A percentile compares a stretch with the other conserved stretches of the same genome.
phyloP scores from a whole-genome alignment of 2,888 invertebrate genomes.

The Phengaris alcon region DNA sequence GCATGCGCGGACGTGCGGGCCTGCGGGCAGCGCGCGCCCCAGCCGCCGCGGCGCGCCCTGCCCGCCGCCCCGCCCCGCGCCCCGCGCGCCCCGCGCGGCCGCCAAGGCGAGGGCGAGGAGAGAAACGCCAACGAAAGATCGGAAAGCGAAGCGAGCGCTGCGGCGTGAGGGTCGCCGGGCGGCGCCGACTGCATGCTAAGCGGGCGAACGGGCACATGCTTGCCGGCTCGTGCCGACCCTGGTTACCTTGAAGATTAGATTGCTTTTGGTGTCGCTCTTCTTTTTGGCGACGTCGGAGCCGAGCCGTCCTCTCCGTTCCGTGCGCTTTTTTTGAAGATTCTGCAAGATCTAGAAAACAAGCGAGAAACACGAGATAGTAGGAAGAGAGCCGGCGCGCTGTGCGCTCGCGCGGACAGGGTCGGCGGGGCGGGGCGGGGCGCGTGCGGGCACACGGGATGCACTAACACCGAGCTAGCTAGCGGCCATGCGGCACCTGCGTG shows the following conservation, averaged over 20 bases:
- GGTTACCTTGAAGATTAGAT: conserved; percentile 99
- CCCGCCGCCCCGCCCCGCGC: conserved; percentile 51
- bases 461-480: conserved; percentile 68
- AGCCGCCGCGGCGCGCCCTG: conserved; percentile 56
- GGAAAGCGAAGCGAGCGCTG: conserved; percentile 75
- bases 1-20: conserved; percentile 62
- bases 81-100: conserved; percentile 56
- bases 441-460: conserved; percentile 55
- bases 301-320: conserved; percentile 97
- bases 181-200: conserved; percentile 76
- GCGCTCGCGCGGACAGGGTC: conserved; percentile 58
- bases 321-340: conserved; percentile 99
- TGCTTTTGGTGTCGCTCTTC: conserved; percentile 97
- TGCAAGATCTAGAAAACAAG: conserved; percentile 98
- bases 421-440: conserved; percentile 56
- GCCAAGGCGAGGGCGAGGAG: conserved; percentile 61
- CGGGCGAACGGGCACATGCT: conserved; percentile 79
- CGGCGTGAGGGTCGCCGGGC: conserved; percentile 72
- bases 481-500: conserved; percentile 71
- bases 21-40: conserved; percentile 48
- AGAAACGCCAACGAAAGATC: conserved; percentile 70
- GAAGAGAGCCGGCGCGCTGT: conserved; percentile 80
- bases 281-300: conserved; percentile 94
- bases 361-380: conserved; percentile 92
- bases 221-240: conserved; percentile 80